These are phyloP conservation scores for Camelus dromedarius DNA, from an alignment of 2,113 vertebrate species.

Conservation along the genomic window DNA sequence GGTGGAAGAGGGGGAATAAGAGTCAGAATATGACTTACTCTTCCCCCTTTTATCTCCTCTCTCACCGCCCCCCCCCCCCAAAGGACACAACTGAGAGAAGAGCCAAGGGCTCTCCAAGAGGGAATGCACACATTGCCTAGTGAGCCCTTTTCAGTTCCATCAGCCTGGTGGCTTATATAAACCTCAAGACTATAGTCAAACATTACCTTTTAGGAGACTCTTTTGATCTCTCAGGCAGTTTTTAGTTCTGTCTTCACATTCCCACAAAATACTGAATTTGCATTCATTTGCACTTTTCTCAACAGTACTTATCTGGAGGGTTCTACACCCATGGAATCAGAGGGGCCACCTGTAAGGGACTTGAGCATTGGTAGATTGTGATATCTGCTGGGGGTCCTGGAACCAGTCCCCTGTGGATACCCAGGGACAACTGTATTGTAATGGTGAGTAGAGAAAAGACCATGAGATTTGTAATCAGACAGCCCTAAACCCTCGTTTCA, in stretches of 20 bases:
- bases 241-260: background rate
- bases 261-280: background rate
- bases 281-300: background rate
- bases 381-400: too few species aligned
- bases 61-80: background rate
- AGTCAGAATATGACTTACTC: background rate
- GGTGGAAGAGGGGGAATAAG: background rate
- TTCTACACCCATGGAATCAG: background rate
- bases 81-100: background rate
- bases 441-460: background rate
- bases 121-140: background rate
- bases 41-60: background rate
- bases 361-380: background rate
- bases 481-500: background rate
- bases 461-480: background rate
- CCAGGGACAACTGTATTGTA: background rate
- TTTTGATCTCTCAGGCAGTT: constrained; percentile 25
- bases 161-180: background rate
- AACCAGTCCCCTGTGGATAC: background rate
- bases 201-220: background rate
- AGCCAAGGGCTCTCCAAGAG: background rate
- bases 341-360: background rate
- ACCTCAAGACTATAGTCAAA: background rate
- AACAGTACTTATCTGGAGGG: too few species aligned
- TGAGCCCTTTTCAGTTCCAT: background rate